These are phyloP conservation scores for Pteronotus mesoamericanus DNA, from an alignment of 2,797 vertebrate genomes.

Conservation along the genomic window DNA sequence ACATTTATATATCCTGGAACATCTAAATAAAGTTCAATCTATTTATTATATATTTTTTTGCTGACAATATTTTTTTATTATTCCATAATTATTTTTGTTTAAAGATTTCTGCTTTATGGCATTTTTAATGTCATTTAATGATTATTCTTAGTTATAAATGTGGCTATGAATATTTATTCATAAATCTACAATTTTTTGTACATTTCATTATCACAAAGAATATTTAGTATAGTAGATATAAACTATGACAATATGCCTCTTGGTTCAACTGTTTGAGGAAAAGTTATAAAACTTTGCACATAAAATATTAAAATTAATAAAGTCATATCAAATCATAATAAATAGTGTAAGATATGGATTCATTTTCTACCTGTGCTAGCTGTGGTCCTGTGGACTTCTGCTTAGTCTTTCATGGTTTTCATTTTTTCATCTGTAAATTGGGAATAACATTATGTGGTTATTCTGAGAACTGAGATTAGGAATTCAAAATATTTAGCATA, in stretches of 20 bases:
- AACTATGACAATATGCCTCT: background rate
- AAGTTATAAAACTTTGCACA: background rate
- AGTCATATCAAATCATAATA: background rate
- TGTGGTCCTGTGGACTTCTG: background rate
- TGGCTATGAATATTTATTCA: background rate
- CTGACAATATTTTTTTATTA: background rate
- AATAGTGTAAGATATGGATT: background rate
- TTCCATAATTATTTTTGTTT: background rate
- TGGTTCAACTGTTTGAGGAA: background rate
- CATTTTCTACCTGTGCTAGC: background rate
- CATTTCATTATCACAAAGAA: background rate
- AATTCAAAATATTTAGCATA: background rate
- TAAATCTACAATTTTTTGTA: background rate
- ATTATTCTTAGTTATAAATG: slow-evolving; percentile 8
- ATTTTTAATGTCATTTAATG: background rate
- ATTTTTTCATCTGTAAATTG: background rate
- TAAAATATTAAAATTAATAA: background rate
- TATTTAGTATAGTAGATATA: background rate
- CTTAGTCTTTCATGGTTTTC: background rate
- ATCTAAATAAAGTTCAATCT: background rate
- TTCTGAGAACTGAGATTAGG: background rate
- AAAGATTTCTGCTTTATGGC: background rate
- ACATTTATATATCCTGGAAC: background rate
- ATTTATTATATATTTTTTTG: background rate
- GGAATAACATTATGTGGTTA: background rate